These are phyloP conservation scores for Phacellophora camtschatica DNA, from an alignment of 30 jellyfish, hydroid and myxozoan genomes.

Conservation along the genomic window DNA sequence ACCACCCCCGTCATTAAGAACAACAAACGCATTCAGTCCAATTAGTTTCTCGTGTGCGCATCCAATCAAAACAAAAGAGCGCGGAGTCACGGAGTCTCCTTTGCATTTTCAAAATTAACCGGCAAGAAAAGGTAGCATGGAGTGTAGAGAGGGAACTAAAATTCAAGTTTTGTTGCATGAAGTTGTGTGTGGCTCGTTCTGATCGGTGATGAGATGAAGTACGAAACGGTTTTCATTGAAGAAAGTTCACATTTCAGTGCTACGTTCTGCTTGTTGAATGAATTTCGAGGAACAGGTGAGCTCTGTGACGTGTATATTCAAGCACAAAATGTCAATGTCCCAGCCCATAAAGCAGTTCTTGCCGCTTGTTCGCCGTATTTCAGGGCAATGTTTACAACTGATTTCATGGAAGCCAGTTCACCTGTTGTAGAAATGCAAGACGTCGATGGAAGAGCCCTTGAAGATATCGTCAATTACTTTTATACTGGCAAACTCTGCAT, in stretches of 20 bases:
- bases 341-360: slow-evolving; percentile 90
- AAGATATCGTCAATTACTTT: slow-evolving; percentile 77
- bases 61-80: slow-evolving; percentile 11
- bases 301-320: slow-evolving; percentile 79
- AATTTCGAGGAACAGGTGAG: slow-evolving; percentile 85
- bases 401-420: slow-evolving; percentile 72
- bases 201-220: slow-evolving; percentile 76
- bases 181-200: no score
- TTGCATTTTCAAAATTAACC: background rate
- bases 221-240: slow-evolving; percentile 60
- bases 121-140: background rate
- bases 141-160: slow-evolving; percentile 4
- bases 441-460: slow-evolving; percentile 80
- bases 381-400: slow-evolving; percentile 92
- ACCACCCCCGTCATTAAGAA: slow-evolving; percentile 27
- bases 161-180: no score
- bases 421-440: slow-evolving; percentile 69
- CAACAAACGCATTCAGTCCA: background rate
- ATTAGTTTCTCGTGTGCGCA: slow-evolving; percentile 26
- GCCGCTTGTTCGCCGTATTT: slow-evolving; percentile 96
- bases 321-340: slow-evolving; percentile 70
- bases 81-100: background rate
- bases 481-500: slow-evolving; percentile 73
- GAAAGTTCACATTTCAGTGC: slow-evolving; percentile 60
- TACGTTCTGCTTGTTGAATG: slow-evolving; percentile 75